These are phyloP conservation scores for Mugil cephalus DNA, from an alignment of 2,113 vertebrate genomes.

Conservation along the genomic window DNA sequence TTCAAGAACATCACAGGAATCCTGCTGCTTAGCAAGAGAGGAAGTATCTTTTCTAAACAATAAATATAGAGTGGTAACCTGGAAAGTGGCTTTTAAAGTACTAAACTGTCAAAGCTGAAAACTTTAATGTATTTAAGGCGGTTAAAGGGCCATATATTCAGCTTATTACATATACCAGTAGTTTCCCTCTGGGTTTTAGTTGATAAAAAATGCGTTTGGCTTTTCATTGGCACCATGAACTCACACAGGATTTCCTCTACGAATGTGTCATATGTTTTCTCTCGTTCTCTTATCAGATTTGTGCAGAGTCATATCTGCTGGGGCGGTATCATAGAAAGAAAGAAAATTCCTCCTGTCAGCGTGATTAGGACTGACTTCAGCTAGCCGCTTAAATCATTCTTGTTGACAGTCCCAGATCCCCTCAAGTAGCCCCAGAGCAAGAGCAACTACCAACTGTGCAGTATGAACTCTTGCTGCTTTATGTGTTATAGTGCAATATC, in stretches of 20 bases:
- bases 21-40: too few species aligned
- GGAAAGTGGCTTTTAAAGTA: not conserved
- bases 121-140: not conserved
- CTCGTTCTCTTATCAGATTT: slow-evolving; percentile 8
- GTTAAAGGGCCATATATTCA: not conserved
- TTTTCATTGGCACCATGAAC: not conserved
- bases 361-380: slow-evolving; percentile 10
- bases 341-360: slow-evolving; percentile 20
- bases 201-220: not conserved
- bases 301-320: not conserved
- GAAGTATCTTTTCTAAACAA: too few species aligned
- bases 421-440: slow-evolving; percentile 15
- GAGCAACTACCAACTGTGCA: slow-evolving; percentile 9
- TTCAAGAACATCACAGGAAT: too few species aligned
- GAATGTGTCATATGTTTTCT: not conserved
- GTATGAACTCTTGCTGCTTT: not conserved
- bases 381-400: slow-evolving; percentile 6
- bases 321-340: not conserved
- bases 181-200: not conserved
- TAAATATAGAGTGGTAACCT: not conserved
- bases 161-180: not conserved
- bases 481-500: slow-evolving; percentile 9
- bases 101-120: not conserved
- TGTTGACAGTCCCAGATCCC: slow-evolving; percentile 13
- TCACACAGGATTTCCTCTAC: slow-evolving; percentile 1